A percentile compares a stretch with the other conserved stretches of the same genome.
Evolutionary conservation across 2,113 vertebrate species (phyloP).

Genomic region (Naja naja): DNA sequence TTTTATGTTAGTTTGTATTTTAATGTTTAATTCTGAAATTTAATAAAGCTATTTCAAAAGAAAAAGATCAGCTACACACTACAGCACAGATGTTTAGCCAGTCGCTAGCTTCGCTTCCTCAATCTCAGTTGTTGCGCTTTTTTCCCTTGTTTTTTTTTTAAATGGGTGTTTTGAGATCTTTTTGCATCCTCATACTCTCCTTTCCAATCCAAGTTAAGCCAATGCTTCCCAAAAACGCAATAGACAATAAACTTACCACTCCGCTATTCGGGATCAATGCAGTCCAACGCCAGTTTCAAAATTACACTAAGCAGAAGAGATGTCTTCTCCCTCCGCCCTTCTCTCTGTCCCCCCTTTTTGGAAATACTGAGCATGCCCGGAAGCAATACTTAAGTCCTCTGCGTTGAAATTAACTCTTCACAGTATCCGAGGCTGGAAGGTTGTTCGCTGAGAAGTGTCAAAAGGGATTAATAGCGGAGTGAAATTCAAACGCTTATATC

Average conservation of each 20-base stretch:
- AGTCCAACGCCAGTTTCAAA: background rate
- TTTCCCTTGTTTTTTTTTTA: background rate
- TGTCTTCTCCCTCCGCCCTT: background rate
- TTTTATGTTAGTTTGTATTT: background rate
- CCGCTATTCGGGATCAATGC: too few relatives aligned
- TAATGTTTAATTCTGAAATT: background rate
- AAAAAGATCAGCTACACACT: background rate
- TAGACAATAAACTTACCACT: background rate
- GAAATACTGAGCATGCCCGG: slow-evolving; percentile 7
- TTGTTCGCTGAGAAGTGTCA: background rate
- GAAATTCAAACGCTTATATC: background rate
- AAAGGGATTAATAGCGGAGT: background rate
- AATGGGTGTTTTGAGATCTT: background rate
- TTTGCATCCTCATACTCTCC: background rate
- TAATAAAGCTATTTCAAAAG: background rate
- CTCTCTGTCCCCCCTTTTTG: background rate
- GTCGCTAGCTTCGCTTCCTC: background rate
- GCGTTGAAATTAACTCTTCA: background rate
- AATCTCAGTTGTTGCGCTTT: background rate
- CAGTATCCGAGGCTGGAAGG: background rate
- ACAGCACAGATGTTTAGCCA: background rate
- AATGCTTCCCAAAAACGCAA: background rate
- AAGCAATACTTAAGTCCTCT: background rate
- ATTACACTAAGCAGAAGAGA: too few relatives aligned
- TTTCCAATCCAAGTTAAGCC: background rate